Evolutionary conservation across 92 coral and sea anemone species (phyloP).

Genomic region (Muricea muricata): DNA sequence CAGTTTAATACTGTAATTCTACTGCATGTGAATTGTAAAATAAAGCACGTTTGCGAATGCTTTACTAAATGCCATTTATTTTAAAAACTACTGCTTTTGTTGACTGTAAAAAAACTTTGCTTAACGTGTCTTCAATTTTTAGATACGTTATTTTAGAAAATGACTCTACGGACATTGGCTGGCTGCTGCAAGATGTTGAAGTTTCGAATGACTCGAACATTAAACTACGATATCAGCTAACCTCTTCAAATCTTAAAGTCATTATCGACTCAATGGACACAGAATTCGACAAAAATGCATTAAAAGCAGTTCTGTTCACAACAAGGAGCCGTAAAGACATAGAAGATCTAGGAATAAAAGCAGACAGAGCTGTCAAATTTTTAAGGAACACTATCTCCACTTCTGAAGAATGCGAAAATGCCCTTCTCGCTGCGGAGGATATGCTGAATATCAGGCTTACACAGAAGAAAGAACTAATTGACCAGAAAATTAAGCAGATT

Average conservation of each 20-base stretch:
- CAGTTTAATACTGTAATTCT: too few relatives aligned
- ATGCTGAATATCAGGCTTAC: background rate
- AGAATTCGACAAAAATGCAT: slow-evolving; percentile 58
- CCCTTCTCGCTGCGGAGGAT: slow-evolving; percentile 13
- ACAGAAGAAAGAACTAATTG: background rate
- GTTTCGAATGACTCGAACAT: background rate
- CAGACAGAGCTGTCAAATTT: slow-evolving; percentile 35
- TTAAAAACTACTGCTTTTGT: background rate
- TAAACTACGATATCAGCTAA: background rate
- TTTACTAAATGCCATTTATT: too few relatives aligned
- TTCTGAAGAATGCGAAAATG: slow-evolving; percentile 19
- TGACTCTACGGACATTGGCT: slow-evolving; percentile 50
- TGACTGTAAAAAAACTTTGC: background rate
- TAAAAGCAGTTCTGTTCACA: slow-evolving; percentile 60
- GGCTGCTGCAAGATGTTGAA: slow-evolving; percentile 52
- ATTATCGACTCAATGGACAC: slow-evolving; percentile 67
- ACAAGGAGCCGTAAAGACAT: slow-evolving; percentile 34
- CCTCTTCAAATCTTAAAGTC: background rate
- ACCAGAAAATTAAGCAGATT: background rate
- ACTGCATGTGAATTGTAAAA: too few relatives aligned
- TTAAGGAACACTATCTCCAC: background rate
- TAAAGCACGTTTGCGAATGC: too few relatives aligned
- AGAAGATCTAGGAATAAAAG: slow-evolving; percentile 24
- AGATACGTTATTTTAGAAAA: slow-evolving; percentile 64
- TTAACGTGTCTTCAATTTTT: background rate